Evolutionary conservation across 2,888 invertebrate genomes (phyloP), one percentile per base, ranked within the genome.

Genomic region (Cryptosula pallasiana): DNA sequence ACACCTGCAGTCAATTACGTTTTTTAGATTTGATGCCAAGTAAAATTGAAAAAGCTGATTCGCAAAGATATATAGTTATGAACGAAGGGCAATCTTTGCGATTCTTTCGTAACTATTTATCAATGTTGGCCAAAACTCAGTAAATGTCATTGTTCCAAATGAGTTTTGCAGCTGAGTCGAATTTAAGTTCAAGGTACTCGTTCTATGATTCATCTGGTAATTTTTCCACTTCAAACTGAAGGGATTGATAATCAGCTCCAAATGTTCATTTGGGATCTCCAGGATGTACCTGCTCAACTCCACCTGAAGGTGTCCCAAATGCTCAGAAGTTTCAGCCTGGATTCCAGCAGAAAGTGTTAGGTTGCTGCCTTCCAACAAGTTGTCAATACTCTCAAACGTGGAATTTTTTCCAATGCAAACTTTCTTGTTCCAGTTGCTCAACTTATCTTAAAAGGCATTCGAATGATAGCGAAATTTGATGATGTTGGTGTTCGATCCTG

Each of bases 331-430:
- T 25, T 57, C 57, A 57, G 13, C 25, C 57, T 57, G 57, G 25
- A 57, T 57, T 57, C 57, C 25, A 25, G 57, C 57, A 57, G 57
- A 23, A 57, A 57, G 57, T n/a, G 57, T 23, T n/a, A 57, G 57
- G 25, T 57, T 57, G 57, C 57, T 25, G 25, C 57, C 25, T 13
- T 57, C 25, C 57, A 57, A 25, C 57, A 57, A 57, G 25, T 25
- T 57, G 57, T 57, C 25, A n/a, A 57, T 5, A 25, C n/a, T 57
- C 25, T 57, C 57, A 57, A 57, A 57, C 57, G n/a, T 57, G 13
- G 57, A 13, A 16, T 16, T 25, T 5, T 57, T 57, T 57, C 57
- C 57, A 57, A 16, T n/a, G 25, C 13, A 57, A 25, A 57, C 57
- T 57, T 57, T 57, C 57, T 25, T 57, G 3, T 57, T 57, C 57